phyloP scores from a whole-genome alignment of 1,140 invertebrate genomes.

The Chionoecetes opilio region DNA sequence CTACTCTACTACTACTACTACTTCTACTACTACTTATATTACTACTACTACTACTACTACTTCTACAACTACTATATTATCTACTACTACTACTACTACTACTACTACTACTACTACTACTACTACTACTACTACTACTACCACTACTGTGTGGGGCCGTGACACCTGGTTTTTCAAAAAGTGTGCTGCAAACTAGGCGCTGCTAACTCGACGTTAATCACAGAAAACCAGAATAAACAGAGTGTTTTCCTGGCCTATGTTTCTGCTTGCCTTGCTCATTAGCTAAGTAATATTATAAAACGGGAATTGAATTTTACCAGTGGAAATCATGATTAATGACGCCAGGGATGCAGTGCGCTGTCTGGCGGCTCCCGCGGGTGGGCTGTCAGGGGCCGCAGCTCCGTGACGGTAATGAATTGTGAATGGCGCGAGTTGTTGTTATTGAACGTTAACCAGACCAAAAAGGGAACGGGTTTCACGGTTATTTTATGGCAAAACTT shows the following conservation, averaged over 20 bases:
- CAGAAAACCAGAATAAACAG: conserved; percentile 20
- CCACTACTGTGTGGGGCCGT: background rate
- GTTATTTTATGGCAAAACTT: background rate
- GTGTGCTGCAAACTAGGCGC: too few relatives aligned
- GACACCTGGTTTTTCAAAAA: background rate
- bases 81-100: too few relatives aligned
- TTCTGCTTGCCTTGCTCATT: background rate
- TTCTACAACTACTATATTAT: too few relatives aligned
- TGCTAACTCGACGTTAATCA: background rate
- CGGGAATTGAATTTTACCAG: background rate
- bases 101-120: too few relatives aligned
- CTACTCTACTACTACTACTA: too few relatives aligned
- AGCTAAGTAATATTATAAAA: conserved; percentile 22
- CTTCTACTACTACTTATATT: too few relatives aligned
- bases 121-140: too few relatives aligned
- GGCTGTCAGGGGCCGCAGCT: background rate
- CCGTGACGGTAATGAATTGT: background rate
- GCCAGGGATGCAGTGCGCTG: background rate
- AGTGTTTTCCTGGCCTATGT: background rate
- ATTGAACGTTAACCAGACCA: background rate
- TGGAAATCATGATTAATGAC: background rate
- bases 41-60: too few relatives aligned
- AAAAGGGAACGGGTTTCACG: conserved; percentile 1
- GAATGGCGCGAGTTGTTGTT: background rate
- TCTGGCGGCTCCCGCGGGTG: background rate